Conservation (phyloP, 2,797 vertebrate genomes). For the Ctenochaetus hawaiiensis region DNA sequence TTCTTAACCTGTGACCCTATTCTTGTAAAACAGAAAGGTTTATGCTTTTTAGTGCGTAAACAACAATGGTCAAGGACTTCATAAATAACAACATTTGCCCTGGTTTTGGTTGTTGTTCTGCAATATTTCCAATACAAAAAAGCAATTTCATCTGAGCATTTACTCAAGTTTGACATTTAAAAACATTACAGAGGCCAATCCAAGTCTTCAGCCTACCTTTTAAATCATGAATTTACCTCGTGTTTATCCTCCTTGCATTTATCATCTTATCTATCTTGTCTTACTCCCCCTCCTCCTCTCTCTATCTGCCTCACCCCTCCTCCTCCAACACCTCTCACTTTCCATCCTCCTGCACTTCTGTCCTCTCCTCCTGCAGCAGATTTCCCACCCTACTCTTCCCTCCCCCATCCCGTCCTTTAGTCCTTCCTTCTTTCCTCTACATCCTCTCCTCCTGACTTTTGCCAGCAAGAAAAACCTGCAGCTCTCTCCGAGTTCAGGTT, state of each 20-base stretch:
- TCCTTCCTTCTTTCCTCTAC: conserved; percentile 10
- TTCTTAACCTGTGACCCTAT: conserved; percentile 51
- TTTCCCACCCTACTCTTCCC: conserved; percentile 40
- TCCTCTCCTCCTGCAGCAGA: conserved; percentile 59
- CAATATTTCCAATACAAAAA: conserved; percentile 28
- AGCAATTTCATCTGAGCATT: not conserved
- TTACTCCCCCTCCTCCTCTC: conserved; percentile 18
- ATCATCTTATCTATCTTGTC: conserved; percentile 51
- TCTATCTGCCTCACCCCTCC: conserved; percentile 13
- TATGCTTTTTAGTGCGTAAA: not conserved
- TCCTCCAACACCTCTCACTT: conserved; percentile 40
- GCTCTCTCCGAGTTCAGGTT: conserved; percentile 64
- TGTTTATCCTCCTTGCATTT: conserved; percentile 19
- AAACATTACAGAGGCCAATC: conserved; percentile 8
- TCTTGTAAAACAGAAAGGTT: conserved; percentile 12
- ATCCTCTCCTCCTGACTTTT: conserved; percentile 45
- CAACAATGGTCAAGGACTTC: not conserved
- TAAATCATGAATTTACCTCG: conserved; percentile 19
- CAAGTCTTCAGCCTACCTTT: conserved; percentile 16
- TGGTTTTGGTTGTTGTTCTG: conserved; percentile 15
- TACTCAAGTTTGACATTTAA: conserved; percentile 30
- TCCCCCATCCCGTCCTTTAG: not conserved
- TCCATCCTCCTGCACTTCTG: conserved; percentile 20
- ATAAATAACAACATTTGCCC: conserved; percentile 18
- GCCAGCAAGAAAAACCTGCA: conserved; percentile 43